Base-by-base conservation (phyloP, 92 coral and sea anemone species). In the Parazoanthus darwini region DNA sequence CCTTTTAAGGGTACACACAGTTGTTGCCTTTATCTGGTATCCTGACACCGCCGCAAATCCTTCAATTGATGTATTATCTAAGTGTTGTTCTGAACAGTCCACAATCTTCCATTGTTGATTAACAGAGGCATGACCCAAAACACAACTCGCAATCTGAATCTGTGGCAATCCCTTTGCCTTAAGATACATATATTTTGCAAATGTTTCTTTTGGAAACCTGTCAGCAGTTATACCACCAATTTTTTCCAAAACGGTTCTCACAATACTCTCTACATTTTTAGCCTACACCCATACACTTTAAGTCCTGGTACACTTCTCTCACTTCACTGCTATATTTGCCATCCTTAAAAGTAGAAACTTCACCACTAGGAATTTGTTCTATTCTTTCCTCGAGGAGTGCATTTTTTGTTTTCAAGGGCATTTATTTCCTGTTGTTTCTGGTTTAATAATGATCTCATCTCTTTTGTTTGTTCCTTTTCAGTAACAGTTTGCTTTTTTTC, bases 191-290 rank as follows among this genome's bases (percentile, higher is more conserved):
- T 88, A 79, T 54, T 88, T 88, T 6, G 86, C 86, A 88, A 79
- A 88, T 9, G 90, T 88, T 78, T 88, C 78, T 48, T 80, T 59
- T 65, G 90, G 90, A 63, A 88, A 86, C 65, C 90, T 79, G 18
- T 63, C 71, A 11, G 85, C 3, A 20, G 77, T 36, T n/a, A 79
- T 59, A 13, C 79, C 85, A 37, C 59, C 90, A 88, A 88, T 88
- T 46, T 86, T 86, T 77, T 29, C 81, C 14, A 86, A 86, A 23
- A 86, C 81, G 15, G 76, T 86, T 22, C 82, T 77, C 22, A 75
- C 71, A 54, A 86, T 86, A 86, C 23, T 48, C 70, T 86, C 89
- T 4, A 86, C 89, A 86, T 86, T 73, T n/a, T 74, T 74, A 6
- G 89, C 83, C 83, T 23, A 86, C 89, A 74, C 82, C 89, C 29